Conservation (phyloP, 2,797 vertebrate genomes). For the Alca torda region DNA sequence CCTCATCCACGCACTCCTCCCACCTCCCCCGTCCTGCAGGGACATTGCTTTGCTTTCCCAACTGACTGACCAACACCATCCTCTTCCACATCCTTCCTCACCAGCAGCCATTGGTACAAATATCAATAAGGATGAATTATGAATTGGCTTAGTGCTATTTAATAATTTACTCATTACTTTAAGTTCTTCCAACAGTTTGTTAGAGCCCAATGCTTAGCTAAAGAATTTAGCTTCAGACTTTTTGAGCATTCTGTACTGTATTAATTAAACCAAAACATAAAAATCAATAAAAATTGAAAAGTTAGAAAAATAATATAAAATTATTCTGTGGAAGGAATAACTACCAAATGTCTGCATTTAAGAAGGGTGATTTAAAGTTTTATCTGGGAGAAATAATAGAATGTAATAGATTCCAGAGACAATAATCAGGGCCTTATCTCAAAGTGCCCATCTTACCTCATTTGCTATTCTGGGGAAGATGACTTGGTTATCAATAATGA, state of each 20-base stretch:
- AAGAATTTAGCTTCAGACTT: background rate
- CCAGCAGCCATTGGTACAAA: background rate
- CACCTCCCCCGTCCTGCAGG: background rate
- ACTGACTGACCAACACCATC: background rate
- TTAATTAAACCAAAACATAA: background rate
- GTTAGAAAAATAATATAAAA: background rate
- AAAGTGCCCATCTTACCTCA: constrained; percentile 41
- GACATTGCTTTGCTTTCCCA: background rate
- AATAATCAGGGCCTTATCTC: constrained; percentile 19
- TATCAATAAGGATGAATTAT: constrained; percentile 28
- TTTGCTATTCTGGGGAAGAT: constrained; percentile 54
- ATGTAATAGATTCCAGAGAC: constrained; percentile 12
- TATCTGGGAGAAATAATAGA: constrained; percentile 9
- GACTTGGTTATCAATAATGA: constrained; percentile 55
- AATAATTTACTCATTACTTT: constrained; percentile 10
- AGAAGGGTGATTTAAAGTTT: constrained; percentile 10
- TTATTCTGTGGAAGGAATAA: background rate
- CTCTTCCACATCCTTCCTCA: background rate
- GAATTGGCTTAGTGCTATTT: background rate
- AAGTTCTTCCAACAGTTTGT: background rate
- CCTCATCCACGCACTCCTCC: background rate
- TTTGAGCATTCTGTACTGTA: background rate
- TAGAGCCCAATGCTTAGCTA: background rate
- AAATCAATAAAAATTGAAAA: background rate
- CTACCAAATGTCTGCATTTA: background rate